Percentiles rank a stretch among this genome's conserved stretches.
Evolutionary conservation across 1,140 invertebrate genomes (phyloP).

Genomic region (Pteromalus puparum): DNA sequence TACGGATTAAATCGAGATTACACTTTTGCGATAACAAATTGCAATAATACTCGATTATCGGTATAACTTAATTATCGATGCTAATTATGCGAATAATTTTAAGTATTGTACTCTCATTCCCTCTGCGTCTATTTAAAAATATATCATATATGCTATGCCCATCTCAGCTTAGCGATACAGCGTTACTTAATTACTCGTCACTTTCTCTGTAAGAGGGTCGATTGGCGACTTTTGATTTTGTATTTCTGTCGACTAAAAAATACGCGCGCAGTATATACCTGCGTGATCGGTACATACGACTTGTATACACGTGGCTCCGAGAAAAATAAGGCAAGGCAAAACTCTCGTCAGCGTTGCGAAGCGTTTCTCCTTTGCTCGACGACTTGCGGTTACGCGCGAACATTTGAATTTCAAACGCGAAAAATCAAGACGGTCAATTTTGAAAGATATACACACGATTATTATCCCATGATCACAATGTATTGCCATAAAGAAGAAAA

Average conservation of each 20-base stretch:
- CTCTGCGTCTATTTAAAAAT: neutral
- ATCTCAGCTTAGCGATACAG: neutral
- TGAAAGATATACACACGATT: no score
- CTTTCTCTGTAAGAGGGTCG: neutral
- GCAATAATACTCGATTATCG: no score
- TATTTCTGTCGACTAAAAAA: neutral
- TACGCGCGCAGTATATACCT: neutral
- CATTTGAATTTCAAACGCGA: neutral
- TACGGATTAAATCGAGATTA: no score
- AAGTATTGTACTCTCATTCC: neutral
- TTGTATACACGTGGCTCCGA: neutral
- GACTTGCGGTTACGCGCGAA: neutral
- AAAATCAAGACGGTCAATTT: no score
- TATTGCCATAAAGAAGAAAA: neutral
- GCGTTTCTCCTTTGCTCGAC: neutral
- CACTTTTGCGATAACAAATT: no score
- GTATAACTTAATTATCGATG: neutral
- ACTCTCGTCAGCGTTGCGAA: neutral
- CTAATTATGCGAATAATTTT: neutral
- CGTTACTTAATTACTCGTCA: neutral
- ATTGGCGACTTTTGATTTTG: conserved; percentile 30
- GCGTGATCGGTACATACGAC: neutral
- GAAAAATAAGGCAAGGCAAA: conserved; percentile 32
- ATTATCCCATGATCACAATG: no score
- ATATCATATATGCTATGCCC: neutral